Base-by-base conservation (phyloP, 2,888 invertebrate genomes). In the Desoria tigrina region DNA sequence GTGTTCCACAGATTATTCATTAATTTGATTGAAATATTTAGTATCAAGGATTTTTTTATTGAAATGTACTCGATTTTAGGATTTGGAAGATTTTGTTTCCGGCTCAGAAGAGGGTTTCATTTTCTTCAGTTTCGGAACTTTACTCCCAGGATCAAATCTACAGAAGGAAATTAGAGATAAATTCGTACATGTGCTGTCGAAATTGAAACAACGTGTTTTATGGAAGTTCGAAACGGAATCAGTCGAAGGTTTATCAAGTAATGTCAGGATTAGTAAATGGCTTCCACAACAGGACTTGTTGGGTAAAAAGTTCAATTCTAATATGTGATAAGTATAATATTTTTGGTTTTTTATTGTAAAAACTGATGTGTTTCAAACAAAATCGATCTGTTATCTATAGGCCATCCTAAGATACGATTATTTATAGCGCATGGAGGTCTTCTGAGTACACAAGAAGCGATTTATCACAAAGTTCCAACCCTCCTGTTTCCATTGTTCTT, bases 121-220 rank as follows among this genome's bases (percentile, higher is more conserved):
- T 64, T 91, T 88, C 79, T 88, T 92, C 14, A 90, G 90, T 39
- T 90, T 92, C 90, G 92, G 92, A 0, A 90, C 91, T 0, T 90
- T 90, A 1, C 90, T 92, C 0, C 85, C 87, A 74, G 89, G 90
- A 0, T 86, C 87, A 26, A 89, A 88, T 75, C 90, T 91, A 89
- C 90, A 92, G 0, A 85, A 88, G 55, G 84, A 87, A 4, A 82
- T 88, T 0, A 85, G 89, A 61, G 83, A 84, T 27, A 82, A 88
- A 77, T 83, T 92, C 58, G 84, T 90, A 21, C 84, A 86, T 39
- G 90, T 90, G 0, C 86, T 92, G 76, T 85, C 88, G 0, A 86
- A 87, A 26, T 80, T 92, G 28, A 90, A 90, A 0, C 90, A 90
- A 78, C 85, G 89, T 74, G 88, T 92, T 90, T 90, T 91, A 79